These are phyloP conservation scores for Arion vulgaris DNA, from an alignment of 1,140 invertebrate genomes.

Conservation along the genomic window DNA sequence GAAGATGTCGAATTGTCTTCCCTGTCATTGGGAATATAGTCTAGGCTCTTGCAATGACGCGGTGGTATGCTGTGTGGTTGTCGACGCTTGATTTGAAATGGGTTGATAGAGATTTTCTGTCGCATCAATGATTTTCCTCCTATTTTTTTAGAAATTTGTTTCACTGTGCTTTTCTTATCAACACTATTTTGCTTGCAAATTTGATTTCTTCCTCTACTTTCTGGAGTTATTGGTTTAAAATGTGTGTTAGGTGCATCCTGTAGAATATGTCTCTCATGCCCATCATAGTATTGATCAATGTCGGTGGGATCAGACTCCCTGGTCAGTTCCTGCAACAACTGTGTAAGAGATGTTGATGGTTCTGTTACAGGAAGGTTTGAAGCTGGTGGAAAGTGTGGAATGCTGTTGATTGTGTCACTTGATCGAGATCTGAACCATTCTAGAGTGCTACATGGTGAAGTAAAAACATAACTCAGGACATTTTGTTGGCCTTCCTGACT, in stretches of 20 bases:
- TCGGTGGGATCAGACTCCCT: slow-evolving; percentile 39
- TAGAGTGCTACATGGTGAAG: slow-evolving; percentile 44
- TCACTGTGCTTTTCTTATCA: neutral
- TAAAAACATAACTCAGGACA: slow-evolving; percentile 44
- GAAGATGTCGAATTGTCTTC: slow-evolving; percentile 58
- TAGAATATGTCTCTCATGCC: neutral
- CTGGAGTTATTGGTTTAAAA: neutral
- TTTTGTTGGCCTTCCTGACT: slow-evolving; percentile 49
- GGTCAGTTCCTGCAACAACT: slow-evolving; percentile 59
- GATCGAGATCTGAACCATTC: slow-evolving; percentile 58
- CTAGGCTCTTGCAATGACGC: slow-evolving; percentile 67
- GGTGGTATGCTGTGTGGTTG: slow-evolving; percentile 58
- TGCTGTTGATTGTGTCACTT: slow-evolving; percentile 62
- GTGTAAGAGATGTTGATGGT: slow-evolving; percentile 57
- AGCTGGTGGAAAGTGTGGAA: slow-evolving; percentile 58
- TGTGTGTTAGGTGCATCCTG: neutral
- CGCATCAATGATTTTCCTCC: neutral
- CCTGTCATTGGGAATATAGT: slow-evolving; percentile 69
- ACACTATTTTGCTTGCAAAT: neutral
- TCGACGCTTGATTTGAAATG: slow-evolving; percentile 66
- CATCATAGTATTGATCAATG: slow-evolving; percentile 3
- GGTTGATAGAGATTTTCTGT: slow-evolving; percentile 50
- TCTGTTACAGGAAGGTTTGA: slow-evolving; percentile 61
- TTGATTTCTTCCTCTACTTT: neutral
- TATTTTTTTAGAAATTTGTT: neutral